Base-by-base conservation (phyloP, 2,113 vertebrate species). In the Promerops cafer region DNA sequence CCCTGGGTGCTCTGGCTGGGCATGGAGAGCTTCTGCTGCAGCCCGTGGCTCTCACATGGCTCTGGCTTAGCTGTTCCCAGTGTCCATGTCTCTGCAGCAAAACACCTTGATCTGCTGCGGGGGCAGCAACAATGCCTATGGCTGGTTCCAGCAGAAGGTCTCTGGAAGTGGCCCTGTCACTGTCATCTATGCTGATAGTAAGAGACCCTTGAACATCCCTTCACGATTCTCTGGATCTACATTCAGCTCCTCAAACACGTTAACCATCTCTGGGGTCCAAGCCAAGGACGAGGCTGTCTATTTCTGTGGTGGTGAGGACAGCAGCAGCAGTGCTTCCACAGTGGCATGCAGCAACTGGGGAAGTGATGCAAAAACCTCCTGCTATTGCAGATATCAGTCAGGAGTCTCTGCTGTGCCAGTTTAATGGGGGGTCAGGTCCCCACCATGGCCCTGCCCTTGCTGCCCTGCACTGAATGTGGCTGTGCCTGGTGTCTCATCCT, bases 131-230 rank as follows among this genome's bases (percentile, higher is more conserved):
- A n/a, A 24, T 39, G 70, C 4, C 47, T 61, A 66, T 90, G 70
- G 79, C 54, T 90, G 79, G 87, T 33, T 0, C 3, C 79, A 83
- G 79, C 70, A 83, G 70, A 83, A 76, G 47, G 54, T 68, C 45
- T 63, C 78, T 47, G 87, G 87, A 70, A 68, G 0, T 47, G 78
- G 0, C 70, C 87, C 87, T 76, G 63, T 90, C 87, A 75, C 92
- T n/a, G 21, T 95, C 13, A 89, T 89, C 80, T 83, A 92, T 0
- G 0, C 0, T 0, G 7, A 2, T 7, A 1, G 0, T 22, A 6
- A 5, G 0, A 88, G 65, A 70, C 59, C 69, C 35, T 60, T 66
- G 0, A 37, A 3, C n/a, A 70, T 93, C 50, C 80, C 91, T 7
- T 26, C 33, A 0, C 22, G 28, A 21, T 94, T 96, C 74, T 93